A percentile compares a stretch with the other conserved stretches of the same genome.
phyloP scores from a whole-genome alignment of 1,140 invertebrate genomes.

The Drosophila pectinifera region DNA sequence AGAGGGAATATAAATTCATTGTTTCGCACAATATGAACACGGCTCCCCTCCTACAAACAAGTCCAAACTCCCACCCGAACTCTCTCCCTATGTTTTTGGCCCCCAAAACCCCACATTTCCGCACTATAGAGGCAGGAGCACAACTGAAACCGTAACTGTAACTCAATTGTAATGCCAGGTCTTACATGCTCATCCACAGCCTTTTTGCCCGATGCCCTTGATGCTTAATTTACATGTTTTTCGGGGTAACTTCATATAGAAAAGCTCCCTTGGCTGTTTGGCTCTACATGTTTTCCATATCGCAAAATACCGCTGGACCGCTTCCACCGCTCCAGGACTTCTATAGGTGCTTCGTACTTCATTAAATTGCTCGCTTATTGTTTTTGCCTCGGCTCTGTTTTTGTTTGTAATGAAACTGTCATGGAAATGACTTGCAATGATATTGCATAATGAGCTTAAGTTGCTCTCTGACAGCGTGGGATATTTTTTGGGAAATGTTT shows the following conservation, averaged over 20 bases:
- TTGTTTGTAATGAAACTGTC: constrained; percentile 25
- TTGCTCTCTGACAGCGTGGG: constrained; percentile 39
- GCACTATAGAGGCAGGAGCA: constrained; percentile 39
- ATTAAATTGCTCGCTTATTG: constrained; percentile 54
- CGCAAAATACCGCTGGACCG: constrained; percentile 14
- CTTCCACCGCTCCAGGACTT: constrained; percentile 37
- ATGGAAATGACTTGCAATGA: constrained; percentile 76
- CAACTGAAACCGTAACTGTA: constrained; percentile 70
- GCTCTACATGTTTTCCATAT: constrained; percentile 45
- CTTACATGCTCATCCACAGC: constrained; percentile 58
- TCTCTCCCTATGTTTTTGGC: neutral
- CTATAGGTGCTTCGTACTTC: constrained; percentile 75
- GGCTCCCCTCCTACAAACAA: constrained; percentile 23
- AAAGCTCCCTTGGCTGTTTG: constrained; percentile 49
- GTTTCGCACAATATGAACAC: constrained; percentile 75
- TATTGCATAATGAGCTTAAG: constrained; percentile 70
- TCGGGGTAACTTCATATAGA: constrained; percentile 57
- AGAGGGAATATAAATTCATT: constrained; percentile 73
- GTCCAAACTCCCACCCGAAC: too few relatives aligned
- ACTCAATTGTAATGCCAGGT: constrained; percentile 82
- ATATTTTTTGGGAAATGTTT: neutral
- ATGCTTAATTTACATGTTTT: constrained; percentile 65
- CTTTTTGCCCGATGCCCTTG: constrained; percentile 5
- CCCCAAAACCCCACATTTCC: neutral
- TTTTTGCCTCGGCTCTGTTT: constrained; percentile 9